A percentile compares a stretch with the other conserved stretches of the same genome.
Evolutionary conservation across 2,113 vertebrate genomes (phyloP).

Genomic region (Hepsetus odoe): DNA sequence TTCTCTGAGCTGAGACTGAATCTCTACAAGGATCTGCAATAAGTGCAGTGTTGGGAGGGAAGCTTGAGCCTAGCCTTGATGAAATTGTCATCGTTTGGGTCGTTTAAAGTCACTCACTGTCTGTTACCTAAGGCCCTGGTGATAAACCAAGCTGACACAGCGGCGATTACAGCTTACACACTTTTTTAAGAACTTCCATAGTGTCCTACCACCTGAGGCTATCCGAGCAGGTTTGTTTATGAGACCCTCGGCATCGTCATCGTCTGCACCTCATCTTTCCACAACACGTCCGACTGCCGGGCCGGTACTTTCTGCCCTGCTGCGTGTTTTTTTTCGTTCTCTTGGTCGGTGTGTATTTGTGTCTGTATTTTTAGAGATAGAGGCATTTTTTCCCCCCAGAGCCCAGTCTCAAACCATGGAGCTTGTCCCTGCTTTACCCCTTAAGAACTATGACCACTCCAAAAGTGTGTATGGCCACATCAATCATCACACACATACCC

Average conservation of each 20-base stretch:
- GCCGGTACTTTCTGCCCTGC: neutral
- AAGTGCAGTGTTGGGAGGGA: conserved; percentile 2
- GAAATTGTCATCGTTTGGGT: neutral
- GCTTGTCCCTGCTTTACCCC: conserved; percentile 17
- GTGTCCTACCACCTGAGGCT: conserved; percentile 16
- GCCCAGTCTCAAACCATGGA: neutral
- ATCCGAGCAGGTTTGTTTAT: conserved; percentile 12
- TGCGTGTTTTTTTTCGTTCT: neutral
- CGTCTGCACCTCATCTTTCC: neutral
- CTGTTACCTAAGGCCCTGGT: conserved; percentile 8
- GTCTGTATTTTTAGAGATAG: conserved; percentile 48
- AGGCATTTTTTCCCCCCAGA: conserved; percentile 3
- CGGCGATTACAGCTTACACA: conserved; percentile 29
- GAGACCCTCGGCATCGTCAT: conserved; percentile 1
- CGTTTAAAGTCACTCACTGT: conserved; percentile 8
- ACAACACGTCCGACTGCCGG: neutral
- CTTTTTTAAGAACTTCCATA: conserved; percentile 3
- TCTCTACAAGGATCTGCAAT: conserved; percentile 25
- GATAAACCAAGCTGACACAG: conserved; percentile 29
- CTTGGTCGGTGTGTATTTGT: conserved; percentile 39
- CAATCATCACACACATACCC: conserved; percentile 25
- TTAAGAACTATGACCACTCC: conserved; percentile 35
- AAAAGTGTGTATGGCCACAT: conserved; percentile 16
- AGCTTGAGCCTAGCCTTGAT: neutral
- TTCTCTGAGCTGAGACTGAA: conserved; percentile 14